These are phyloP conservation scores for Mongoloraphidia duomilia DNA, from an alignment of 2,888 invertebrate species.

Conservation along the genomic window DNA sequence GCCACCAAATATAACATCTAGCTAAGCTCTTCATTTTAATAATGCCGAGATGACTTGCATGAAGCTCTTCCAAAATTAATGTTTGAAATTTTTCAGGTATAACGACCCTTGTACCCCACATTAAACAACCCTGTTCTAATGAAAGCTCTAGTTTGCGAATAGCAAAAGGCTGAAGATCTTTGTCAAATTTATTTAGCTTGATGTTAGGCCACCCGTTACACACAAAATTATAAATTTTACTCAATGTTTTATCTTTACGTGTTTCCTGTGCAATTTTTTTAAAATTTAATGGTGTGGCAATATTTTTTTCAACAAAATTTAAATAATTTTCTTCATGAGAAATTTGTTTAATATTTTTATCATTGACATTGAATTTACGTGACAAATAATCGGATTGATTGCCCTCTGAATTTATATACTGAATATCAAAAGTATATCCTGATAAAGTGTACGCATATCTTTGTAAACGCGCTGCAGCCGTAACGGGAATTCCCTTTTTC, in stretches of 20 bases:
- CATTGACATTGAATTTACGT: constrained; percentile 7
- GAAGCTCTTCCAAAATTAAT: neutral
- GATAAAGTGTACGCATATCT: constrained; percentile 11
- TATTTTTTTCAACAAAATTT: neutral
- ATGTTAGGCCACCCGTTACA: no score
- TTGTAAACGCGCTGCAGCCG: constrained; percentile 8
- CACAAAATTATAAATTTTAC: no score
- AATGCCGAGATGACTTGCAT: neutral
- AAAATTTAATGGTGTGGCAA: neutral
- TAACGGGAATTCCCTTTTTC: neutral
- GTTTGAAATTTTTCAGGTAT: neutral
- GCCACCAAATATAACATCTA: neutral
- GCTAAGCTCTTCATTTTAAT: neutral
- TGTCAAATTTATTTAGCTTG: neutral
- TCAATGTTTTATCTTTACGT: neutral
- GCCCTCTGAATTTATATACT: constrained; percentile 9
- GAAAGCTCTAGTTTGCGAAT: no score
- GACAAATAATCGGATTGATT: constrained; percentile 15
- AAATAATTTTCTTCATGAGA: neutral
- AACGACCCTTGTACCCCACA: neutral
- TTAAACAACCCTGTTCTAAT: neutral
- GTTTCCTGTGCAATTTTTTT: neutral
- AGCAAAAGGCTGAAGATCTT: neutral
- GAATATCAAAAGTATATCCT: constrained; percentile 11
- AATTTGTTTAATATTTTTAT: neutral